Base-by-base conservation (phyloP, 2,888 invertebrate species). In the Stenodera caucasica region DNA sequence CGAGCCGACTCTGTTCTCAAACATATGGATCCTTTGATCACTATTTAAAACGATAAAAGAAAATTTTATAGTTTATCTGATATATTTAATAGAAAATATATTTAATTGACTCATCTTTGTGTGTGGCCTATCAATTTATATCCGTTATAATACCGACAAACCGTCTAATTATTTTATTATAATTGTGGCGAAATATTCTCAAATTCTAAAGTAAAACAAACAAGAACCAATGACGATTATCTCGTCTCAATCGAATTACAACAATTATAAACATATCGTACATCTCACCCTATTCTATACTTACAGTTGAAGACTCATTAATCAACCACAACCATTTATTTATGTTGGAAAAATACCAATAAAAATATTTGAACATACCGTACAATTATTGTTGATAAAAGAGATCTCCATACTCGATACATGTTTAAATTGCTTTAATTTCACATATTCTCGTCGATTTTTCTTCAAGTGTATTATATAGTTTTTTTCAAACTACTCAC, bases 301-400 rank as follows among this genome's bases (percentile, higher is more conserved):
- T 26, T 26, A 4, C n/a, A 45, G 8, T 37, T 40, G 11, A 21
- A 40, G 15, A 37, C 40, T 14, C 30, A 55, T 55, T 30, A 55
- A 55, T 55, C 55, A 55, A 30, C 49, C 9, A 29, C 21, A 55
- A 30, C 49, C 55, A 18, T 49, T 49, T 55, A 55, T 55, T 49
- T 55, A 37, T 21, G 21, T 49, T 55, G 12, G 15, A 40, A 8
- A 49, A 55, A 49, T 26, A 5, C 26, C 2, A 26, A 26, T 4
- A 26, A 26, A 26, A 26, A 26, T 26, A 26, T 15, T 32, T 32
- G 7, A 55, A 49, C 21, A 11, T 3, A 30, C 32, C 30, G 9
- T 55, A 55, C 49, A 49, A 55, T 55, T 55, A 55, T 32, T 49
- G 15, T 29, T 21, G 55, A 55, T 55, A 49, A 23, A 49, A 30